phyloP scores from a whole-genome alignment of 2,888 invertebrate genomes.

The Macrosiphum euphorbiae region DNA sequence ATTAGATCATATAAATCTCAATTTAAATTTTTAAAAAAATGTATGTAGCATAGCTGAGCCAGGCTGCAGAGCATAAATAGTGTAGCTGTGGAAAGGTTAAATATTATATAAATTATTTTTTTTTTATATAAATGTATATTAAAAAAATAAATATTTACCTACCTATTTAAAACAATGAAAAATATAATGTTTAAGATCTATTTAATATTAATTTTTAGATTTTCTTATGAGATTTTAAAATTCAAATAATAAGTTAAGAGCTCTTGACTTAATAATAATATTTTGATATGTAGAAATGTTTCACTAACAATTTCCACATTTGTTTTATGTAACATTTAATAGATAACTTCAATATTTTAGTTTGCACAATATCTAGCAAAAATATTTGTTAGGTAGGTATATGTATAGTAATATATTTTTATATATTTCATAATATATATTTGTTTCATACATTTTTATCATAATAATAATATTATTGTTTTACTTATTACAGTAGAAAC shows the following conservation, averaged over 20 bases:
- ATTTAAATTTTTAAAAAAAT: too few species aligned
- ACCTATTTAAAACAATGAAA: too few species aligned
- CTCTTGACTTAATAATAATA: not conserved
- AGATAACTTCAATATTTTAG: not conserved
- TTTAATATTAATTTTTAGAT: not conserved
- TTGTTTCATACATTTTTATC: not conserved
- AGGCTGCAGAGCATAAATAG: too few species aligned
- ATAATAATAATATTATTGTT: not conserved
- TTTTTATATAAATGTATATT: too few species aligned
- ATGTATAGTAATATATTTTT: not conserved
- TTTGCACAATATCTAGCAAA: not conserved
- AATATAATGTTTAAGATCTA: not conserved
- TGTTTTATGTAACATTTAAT: not conserved
- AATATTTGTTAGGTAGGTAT: not conserved
- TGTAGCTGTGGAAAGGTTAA: not conserved
- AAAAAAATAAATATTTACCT: too few species aligned
- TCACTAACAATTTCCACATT: not conserved
- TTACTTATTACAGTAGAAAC: not conserved
- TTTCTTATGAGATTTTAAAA: not conserved
- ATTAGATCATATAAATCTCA: too few species aligned
- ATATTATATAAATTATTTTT: not conserved
- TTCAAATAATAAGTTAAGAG: too few species aligned
- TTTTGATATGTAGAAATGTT: not conserved
- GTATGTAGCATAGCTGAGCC: too few species aligned
- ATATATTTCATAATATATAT: not conserved